A percentile compares a stretch with the other conserved stretches of the same genome.
phyloP scores from a whole-genome alignment of 2,797 vertebrate species.

The Gephyroberyx darwinii region DNA sequence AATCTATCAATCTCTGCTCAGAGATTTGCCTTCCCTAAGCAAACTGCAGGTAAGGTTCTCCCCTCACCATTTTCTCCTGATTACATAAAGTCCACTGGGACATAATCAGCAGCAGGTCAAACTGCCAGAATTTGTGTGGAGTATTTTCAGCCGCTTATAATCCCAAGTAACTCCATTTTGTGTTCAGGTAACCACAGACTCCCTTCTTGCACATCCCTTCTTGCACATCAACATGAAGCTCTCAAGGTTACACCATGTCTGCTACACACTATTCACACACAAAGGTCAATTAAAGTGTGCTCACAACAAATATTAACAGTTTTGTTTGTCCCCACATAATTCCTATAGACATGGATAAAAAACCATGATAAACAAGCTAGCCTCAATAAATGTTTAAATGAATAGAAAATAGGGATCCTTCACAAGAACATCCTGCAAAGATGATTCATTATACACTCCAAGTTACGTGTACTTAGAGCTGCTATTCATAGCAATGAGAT shows the following conservation, averaged over 20 bases:
- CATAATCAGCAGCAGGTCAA: conserved; percentile 28
- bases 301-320: neutral
- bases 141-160: neutral
- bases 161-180: neutral
- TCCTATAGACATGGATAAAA: no score
- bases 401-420: neutral
- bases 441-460: neutral
- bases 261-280: neutral
- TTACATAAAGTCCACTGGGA: conserved; percentile 49
- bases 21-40: neutral
- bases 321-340: no score
- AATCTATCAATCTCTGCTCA: neutral
- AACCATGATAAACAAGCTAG: neutral
- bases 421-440: neutral
- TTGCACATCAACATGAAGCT: neutral
- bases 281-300: neutral
- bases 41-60: conserved; percentile 24
- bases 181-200: neutral
- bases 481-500: no score
- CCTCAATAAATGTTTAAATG: neutral
- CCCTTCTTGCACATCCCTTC: neutral
- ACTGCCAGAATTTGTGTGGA: neutral
- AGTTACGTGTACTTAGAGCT: neutral
- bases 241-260: neutral
- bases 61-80: conserved; percentile 43